These are phyloP conservation scores for Tryphoninae sp. DNA, from an alignment of 2,888 invertebrate genomes.

Conservation along the genomic window DNA sequence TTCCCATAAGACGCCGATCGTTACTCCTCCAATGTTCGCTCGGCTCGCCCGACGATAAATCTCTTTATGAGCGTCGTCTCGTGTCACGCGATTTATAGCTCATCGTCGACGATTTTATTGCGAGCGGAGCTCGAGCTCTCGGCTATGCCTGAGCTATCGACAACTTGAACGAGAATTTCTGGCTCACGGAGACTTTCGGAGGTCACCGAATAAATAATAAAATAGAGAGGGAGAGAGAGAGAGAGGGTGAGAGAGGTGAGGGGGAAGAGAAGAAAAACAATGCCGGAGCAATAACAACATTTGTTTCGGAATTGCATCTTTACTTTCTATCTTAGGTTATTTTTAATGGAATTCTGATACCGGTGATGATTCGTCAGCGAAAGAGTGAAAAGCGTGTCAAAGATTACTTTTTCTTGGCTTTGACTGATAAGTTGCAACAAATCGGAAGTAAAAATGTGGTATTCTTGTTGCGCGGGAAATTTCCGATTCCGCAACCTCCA, in stretches of 20 bases:
- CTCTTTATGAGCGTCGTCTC: constrained; percentile 76
- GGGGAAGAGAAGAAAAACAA: neutral
- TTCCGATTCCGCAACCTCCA: no score
- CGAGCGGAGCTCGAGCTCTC: constrained; percentile 66
- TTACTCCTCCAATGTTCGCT: constrained; percentile 63
- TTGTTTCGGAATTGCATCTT: neutral
- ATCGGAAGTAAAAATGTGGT: no score
- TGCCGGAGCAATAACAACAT: constrained; percentile 2
- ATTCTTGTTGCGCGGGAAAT: no score
- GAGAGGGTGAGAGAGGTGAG: constrained; percentile 14
- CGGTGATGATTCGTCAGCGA: no score
- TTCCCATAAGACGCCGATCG: constrained; percentile 62
- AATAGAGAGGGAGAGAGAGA: constrained; percentile 26
- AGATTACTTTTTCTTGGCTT: no score
- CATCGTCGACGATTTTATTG: constrained; percentile 78
- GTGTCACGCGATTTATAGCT: constrained; percentile 77
- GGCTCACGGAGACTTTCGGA: constrained; percentile 59
- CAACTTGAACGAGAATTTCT: constrained; percentile 72
- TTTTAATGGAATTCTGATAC: no score
- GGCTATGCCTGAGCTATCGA: constrained; percentile 69
- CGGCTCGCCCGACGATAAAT: constrained; percentile 74
- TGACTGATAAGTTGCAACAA: no score
- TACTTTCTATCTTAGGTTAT: no score
- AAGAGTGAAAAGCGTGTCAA: no score
- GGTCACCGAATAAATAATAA: constrained; percentile 31